These are phyloP conservation scores for Scolopax bukidnonensis DNA, from an alignment of 2,797 vertebrate species.

Conservation along the genomic window DNA sequence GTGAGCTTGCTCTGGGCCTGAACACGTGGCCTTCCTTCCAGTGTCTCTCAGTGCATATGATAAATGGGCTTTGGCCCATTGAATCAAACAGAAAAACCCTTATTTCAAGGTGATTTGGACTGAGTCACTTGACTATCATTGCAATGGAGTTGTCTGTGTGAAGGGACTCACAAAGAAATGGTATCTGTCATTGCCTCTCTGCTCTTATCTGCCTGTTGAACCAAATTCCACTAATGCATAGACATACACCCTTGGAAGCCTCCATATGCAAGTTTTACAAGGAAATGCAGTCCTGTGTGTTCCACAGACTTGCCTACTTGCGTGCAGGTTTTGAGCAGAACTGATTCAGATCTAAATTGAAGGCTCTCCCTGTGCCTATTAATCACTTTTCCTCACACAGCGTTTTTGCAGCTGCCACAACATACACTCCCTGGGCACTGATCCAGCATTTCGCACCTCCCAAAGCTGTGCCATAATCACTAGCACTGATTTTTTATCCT, in stretches of 20 bases:
- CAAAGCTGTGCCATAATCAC: accelerated
- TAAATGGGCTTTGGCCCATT: not conserved
- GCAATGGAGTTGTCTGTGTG: not conserved
- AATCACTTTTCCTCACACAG: not conserved
- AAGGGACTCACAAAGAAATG: not conserved
- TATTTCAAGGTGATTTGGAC: not conserved
- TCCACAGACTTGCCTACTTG: not conserved
- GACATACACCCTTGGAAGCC: not conserved
- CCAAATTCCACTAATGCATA: not conserved
- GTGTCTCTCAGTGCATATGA: not conserved
- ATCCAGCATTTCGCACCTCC: not conserved
- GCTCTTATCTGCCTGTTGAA: not conserved
- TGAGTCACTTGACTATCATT: not conserved
- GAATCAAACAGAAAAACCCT: not conserved
- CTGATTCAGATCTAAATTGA: slow-evolving; percentile 37
- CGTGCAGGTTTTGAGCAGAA: not conserved
- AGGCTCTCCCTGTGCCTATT: slow-evolving; percentile 20
- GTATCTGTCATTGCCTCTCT: not conserved
- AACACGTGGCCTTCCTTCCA: not conserved
- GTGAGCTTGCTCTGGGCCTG: not conserved
- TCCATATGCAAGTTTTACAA: not conserved
- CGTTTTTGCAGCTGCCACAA: not conserved
- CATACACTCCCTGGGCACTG: not conserved
- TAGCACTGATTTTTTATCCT: not conserved
- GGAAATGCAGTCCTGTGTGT: not conserved